phyloP scores from a whole-genome alignment of 2,797 vertebrate genomes.

The Astyanax mexicanus region DNA sequence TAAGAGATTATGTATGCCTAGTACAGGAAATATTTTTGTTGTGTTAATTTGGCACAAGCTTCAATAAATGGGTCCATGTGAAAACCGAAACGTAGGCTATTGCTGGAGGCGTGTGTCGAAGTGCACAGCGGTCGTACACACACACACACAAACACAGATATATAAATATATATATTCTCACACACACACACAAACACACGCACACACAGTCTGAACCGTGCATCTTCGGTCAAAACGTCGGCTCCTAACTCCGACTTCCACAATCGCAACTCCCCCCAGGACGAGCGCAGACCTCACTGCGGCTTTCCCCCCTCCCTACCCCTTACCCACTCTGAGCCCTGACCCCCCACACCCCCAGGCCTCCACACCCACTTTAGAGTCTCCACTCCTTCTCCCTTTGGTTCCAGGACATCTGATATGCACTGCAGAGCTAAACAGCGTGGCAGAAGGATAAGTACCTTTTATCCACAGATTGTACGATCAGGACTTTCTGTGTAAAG shows the following conservation, averaged over 20 bases:
- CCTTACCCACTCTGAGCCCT: conserved; percentile 36
- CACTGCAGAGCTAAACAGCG: conserved; percentile 92
- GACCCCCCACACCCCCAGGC: conserved; percentile 42
- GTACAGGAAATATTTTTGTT: conserved; percentile 60
- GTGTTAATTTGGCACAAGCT: conserved; percentile 59
- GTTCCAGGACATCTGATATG: conserved; percentile 91
- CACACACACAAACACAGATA: too few species aligned
- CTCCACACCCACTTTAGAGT: conserved; percentile 86
- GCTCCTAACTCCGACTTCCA: conserved; percentile 34
- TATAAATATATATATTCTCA: conserved; percentile 6
- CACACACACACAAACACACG: background rate
- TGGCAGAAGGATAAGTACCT: conserved; percentile 88
- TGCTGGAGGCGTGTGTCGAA: conserved; percentile 49
- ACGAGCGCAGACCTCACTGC: conserved; percentile 33
- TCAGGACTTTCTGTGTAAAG: conserved; percentile 94
- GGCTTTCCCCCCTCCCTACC: conserved; percentile 32
- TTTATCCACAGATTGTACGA: conserved; percentile 93
- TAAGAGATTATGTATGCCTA: conserved; percentile 59
- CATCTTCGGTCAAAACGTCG: conserved; percentile 19
- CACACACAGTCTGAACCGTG: conserved; percentile 37
- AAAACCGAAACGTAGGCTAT: conserved; percentile 53
- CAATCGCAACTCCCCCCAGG: conserved; percentile 27
- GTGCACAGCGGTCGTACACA: conserved; percentile 46
- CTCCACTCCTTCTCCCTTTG: conserved; percentile 71
- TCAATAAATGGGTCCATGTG: conserved; percentile 63